Conservation (phyloP, 2,888 invertebrate genomes). For the Octonoba sinensis region DNA sequence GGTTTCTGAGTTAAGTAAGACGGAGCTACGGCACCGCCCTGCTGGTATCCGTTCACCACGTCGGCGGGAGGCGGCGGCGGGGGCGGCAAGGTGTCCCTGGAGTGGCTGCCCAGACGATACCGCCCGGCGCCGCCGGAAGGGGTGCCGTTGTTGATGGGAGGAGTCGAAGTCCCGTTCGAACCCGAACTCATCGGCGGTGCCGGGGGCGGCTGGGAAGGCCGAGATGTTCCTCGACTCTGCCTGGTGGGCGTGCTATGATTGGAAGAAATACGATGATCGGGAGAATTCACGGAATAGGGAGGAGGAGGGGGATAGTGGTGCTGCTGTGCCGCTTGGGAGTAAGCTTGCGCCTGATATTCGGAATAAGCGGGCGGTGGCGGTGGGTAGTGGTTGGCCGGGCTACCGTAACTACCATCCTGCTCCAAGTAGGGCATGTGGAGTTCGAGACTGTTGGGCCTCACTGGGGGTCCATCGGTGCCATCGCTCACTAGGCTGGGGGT, state of each 20-base stretch:
- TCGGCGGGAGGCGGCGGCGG: constrained; percentile 70
- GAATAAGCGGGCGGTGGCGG: constrained; percentile 68
- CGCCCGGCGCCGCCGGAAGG: constrained; percentile 65
- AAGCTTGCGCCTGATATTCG: constrained; percentile 68
- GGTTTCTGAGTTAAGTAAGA: constrained; percentile 55
- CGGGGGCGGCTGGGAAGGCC: constrained; percentile 86
- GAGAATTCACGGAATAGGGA: constrained; percentile 66
- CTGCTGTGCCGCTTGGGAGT: constrained; percentile 50
- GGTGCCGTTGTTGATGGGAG: constrained; percentile 65
- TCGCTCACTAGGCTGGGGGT: constrained; percentile 55
- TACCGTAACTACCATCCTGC: constrained; percentile 54
- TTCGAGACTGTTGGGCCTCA: constrained; percentile 89
- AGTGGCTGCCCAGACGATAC: constrained; percentile 60
- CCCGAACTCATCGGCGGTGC: constrained; percentile 73
- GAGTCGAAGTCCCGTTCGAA: constrained; percentile 66
- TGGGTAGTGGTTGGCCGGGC: constrained; percentile 69
- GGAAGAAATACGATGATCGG: constrained; percentile 48
- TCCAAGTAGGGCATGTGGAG: constrained; percentile 75
- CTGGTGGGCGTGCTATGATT: constrained; percentile 62
- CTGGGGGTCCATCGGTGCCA: constrained; percentile 75
- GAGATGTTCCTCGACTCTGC: constrained; percentile 66
- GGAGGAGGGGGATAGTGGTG: constrained; percentile 66
- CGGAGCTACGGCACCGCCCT: constrained; percentile 33
- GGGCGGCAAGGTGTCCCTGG: constrained; percentile 70
- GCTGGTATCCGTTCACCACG: constrained; percentile 33